Percentiles rank a stretch among this genome's conserved stretches.
phyloP scores from a whole-genome alignment of 2,888 invertebrate species.

The Pammene fasciana region DNA sequence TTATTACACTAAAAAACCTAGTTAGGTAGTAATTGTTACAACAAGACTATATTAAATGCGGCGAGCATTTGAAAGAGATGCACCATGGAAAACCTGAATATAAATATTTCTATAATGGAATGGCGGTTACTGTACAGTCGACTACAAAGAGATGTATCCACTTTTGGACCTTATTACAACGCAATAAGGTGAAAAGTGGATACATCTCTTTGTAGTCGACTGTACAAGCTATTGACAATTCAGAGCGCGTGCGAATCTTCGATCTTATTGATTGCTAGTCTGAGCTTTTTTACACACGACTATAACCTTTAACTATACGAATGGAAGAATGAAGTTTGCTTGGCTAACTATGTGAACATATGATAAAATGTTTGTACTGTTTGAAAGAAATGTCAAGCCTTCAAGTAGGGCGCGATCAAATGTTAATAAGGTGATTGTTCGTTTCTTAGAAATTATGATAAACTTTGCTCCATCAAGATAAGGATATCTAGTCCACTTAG shows the following conservation, averaged over 20 bases:
- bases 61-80: too few relatives aligned
- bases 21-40: too few relatives aligned
- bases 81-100: too few relatives aligned
- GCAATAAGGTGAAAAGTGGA: too few relatives aligned
- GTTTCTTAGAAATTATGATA: conserved; percentile 32
- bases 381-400: conserved; percentile 41
- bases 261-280: conserved; percentile 53
- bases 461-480: conserved; percentile 4
- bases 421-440: conserved; percentile 39
- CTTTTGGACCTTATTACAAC: too few relatives aligned
- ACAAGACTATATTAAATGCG: too few relatives aligned
- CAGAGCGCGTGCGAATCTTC: conserved; percentile 63
- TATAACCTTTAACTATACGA: conserved; percentile 45
- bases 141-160: too few relatives aligned
- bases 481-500: not conserved
- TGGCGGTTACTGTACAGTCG: too few relatives aligned
- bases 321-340: conserved; percentile 45
- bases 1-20: too few relatives aligned
- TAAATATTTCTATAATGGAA: not conserved
- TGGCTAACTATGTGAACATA: conserved; percentile 33
- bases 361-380: conserved; percentile 23
- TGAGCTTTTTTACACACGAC: conserved; percentile 44
- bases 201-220: too few relatives aligned
- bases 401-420: conserved; percentile 41
- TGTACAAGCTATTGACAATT: conserved; percentile 44